Percentiles rank a stretch among this genome's conserved stretches.
Conservation (phyloP, 2,797 vertebrate genomes). For the Gymnothorax javanicus region DNA sequence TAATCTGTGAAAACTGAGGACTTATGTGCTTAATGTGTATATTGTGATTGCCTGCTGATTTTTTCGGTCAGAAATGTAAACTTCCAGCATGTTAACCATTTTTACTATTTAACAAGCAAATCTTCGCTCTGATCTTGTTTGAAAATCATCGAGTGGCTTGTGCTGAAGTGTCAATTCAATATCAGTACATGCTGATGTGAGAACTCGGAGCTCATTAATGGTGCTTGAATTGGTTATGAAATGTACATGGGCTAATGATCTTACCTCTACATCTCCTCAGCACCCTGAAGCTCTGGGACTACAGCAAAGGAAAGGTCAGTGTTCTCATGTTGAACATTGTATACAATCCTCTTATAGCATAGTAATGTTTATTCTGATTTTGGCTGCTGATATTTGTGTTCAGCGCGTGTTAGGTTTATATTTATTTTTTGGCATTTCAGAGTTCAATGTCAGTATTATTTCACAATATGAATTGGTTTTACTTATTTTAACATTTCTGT, state of each 20-base stretch:
- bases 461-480: neutral
- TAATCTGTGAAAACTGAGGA: too few relatives aligned
- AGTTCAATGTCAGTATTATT: neutral
- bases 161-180: too few relatives aligned
- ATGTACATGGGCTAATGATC: neutral
- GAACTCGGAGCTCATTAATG: neutral
- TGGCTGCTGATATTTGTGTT: neutral
- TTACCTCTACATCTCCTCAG: conserved; percentile 59
- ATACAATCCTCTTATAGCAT: neutral
- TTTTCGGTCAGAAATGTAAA: neutral
- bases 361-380: neutral
- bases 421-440: too few relatives aligned
- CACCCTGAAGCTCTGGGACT: conserved; percentile 99
- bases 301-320: conserved; percentile 98
- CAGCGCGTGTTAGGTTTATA: neutral
- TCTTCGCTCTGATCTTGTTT: too few relatives aligned
- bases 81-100: neutral
- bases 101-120: neutral
- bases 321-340: neutral
- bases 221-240: neutral
- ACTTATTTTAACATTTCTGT: neutral
- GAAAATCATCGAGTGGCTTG: too few relatives aligned
- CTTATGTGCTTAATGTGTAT: neutral
- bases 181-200: too few relatives aligned
- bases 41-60: neutral